Evolutionary conservation across 2,113 vertebrate genomes (phyloP).

Genomic region (Platycercus adscitus): DNA sequence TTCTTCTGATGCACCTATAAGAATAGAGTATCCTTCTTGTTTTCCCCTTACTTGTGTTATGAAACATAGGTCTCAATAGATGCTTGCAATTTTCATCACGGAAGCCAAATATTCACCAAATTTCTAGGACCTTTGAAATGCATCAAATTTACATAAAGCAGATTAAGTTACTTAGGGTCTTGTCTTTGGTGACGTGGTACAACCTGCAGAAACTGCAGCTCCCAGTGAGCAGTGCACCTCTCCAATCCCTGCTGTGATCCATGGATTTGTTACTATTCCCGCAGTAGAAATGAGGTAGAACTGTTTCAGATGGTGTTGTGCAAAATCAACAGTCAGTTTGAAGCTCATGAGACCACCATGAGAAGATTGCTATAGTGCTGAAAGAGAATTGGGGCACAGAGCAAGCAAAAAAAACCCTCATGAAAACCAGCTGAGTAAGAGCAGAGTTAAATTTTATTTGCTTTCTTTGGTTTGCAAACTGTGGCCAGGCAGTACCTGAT

Average conservation of each 20-base stretch:
- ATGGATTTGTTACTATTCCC: neutral
- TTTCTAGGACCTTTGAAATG: neutral
- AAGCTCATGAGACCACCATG: neutral
- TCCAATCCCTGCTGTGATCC: neutral
- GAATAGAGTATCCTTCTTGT: neutral
- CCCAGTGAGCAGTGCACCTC: neutral
- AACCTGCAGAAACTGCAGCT: neutral
- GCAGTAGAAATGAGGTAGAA: neutral
- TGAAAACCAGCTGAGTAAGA: neutral
- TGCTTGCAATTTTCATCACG: neutral
- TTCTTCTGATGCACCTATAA: neutral
- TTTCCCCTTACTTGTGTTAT: neutral
- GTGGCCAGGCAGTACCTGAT: neutral
- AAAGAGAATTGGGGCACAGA: neutral
- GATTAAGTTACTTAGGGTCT: neutral
- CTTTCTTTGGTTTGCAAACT: neutral
- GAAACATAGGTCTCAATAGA: neutral
- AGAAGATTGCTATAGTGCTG: neutral
- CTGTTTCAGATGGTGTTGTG: rapidly evolving
- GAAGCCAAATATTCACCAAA: neutral
- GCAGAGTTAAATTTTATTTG: neutral
- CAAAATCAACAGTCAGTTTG: neutral
- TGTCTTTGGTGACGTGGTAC: neutral
- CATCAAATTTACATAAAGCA: neutral
- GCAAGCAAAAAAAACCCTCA: neutral